Percentiles rank a stretch among this genome's conserved stretches.
phyloP scores from a whole-genome alignment of 2,797 vertebrate species.

The Prionace glauca region DNA sequence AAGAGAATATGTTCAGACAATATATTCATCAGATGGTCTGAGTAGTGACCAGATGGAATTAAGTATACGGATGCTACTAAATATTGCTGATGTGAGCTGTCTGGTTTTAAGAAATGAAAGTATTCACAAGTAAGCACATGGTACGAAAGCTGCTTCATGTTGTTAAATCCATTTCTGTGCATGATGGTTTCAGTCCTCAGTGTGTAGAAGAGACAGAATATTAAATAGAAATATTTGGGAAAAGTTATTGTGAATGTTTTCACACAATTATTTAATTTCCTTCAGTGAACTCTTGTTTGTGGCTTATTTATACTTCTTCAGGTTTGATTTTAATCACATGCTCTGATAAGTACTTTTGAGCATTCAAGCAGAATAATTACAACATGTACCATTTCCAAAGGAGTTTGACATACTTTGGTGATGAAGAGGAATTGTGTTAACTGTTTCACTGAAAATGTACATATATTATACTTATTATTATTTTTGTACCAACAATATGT shows the following conservation, averaged over 20 bases:
- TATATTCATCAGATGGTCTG: background rate
- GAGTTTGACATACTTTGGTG: background rate
- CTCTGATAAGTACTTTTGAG: background rate
- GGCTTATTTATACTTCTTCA: background rate
- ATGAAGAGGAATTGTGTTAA: background rate
- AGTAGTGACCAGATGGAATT: background rate
- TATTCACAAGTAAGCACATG: background rate
- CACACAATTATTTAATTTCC: background rate
- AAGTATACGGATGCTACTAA: background rate
- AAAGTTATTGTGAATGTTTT: background rate
- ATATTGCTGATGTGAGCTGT: background rate
- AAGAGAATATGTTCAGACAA: background rate
- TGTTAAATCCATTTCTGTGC: background rate
- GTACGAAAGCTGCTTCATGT: background rate
- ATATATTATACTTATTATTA: background rate
- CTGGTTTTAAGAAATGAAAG: background rate
- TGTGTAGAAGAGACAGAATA: background rate
- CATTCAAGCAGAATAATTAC: background rate
- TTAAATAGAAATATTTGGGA: background rate
- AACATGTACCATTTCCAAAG: background rate
- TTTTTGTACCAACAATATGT: background rate
- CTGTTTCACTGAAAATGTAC: background rate
- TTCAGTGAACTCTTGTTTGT: background rate
- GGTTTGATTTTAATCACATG: background rate
- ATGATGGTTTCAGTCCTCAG: background rate